Evolutionary conservation across 2,888 invertebrate genomes (phyloP).

Genomic region (Scaptomyza polygonia): DNA sequence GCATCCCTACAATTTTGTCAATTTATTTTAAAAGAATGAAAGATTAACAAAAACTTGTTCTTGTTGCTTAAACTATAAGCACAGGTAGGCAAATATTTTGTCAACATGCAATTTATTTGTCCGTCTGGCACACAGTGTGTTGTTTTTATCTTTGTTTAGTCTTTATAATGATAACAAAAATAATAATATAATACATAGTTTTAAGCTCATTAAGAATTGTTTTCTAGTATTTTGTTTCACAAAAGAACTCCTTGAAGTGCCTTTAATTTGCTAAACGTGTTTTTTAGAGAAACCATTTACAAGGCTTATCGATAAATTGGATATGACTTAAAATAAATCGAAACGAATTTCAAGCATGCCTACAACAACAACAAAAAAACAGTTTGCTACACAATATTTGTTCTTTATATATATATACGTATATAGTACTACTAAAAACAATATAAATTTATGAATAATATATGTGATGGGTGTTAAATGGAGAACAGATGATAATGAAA

Average conservation of each 20-base stretch:
- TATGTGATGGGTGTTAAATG: slow-evolving; percentile 26
- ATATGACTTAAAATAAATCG: slow-evolving; percentile 40
- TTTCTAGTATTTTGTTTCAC: slow-evolving; percentile 54
- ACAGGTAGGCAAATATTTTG: slow-evolving; percentile 14
- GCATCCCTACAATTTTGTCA: slow-evolving; percentile 75
- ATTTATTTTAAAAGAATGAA: slow-evolving; percentile 36
- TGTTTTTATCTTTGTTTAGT: slow-evolving; percentile 31
- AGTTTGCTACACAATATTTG: slow-evolving; percentile 34
- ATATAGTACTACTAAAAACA: slow-evolving; percentile 7
- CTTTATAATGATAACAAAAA: slow-evolving; percentile 25
- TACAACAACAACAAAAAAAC: slow-evolving; percentile 19
- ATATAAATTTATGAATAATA: slow-evolving; percentile 21
- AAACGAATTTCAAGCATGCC: slow-evolving; percentile 63
- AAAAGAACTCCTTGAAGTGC: slow-evolving; percentile 71
- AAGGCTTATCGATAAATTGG: background rate
- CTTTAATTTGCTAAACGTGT: slow-evolving; percentile 77
- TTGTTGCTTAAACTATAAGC: slow-evolving; percentile 44
- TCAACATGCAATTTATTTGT: slow-evolving; percentile 3
- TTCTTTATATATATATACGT: slow-evolving; percentile 24
- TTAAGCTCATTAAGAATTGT: slow-evolving; percentile 37
- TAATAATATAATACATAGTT: slow-evolving; percentile 13
- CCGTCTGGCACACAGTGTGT: slow-evolving; percentile 4
- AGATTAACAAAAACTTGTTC: slow-evolving; percentile 20
- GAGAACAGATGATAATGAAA: background rate
- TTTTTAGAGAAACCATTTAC: slow-evolving; percentile 58